phyloP scores from a whole-genome alignment of 2,113 vertebrate species.

The Heterocephalus glaber region DNA sequence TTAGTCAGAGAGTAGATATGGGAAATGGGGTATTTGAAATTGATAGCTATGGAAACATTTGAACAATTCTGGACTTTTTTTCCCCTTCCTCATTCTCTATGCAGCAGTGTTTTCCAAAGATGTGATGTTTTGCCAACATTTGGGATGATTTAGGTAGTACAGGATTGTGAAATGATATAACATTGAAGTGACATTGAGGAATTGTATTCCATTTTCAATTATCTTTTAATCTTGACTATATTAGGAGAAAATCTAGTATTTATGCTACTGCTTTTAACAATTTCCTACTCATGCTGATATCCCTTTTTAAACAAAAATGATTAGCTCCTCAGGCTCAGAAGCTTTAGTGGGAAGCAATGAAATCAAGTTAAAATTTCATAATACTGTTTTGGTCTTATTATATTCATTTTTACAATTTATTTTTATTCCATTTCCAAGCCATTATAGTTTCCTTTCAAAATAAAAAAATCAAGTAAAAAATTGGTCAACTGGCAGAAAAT shows the following conservation, averaged over 20 bases:
- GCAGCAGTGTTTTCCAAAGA: not conserved
- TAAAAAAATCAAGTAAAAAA: not conserved
- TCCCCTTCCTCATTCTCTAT: not conserved
- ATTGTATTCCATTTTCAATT: not conserved
- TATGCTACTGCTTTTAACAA: not conserved
- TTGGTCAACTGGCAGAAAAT: not conserved
- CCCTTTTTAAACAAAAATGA: not conserved
- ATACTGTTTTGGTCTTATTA: not conserved
- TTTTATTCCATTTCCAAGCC: not conserved
- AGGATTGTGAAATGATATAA: not conserved
- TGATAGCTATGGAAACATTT: not conserved
- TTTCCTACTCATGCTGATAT: not conserved
- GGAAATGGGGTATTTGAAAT: not conserved
- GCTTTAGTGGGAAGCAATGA: not conserved
- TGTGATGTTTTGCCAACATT: not conserved
- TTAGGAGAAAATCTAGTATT: not conserved
- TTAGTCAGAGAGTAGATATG: not conserved
- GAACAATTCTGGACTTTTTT: not conserved
- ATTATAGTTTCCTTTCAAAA: not conserved
- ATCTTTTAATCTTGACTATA: constrained; percentile 1
- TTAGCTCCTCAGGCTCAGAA: not conserved
- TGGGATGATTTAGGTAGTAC: not conserved
- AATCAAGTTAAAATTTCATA: constrained; percentile 18
- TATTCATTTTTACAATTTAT: not conserved
- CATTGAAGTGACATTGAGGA: not conserved